Base-by-base conservation (phyloP, 2,113 vertebrate species). In the Cavia porcellus region DNA sequence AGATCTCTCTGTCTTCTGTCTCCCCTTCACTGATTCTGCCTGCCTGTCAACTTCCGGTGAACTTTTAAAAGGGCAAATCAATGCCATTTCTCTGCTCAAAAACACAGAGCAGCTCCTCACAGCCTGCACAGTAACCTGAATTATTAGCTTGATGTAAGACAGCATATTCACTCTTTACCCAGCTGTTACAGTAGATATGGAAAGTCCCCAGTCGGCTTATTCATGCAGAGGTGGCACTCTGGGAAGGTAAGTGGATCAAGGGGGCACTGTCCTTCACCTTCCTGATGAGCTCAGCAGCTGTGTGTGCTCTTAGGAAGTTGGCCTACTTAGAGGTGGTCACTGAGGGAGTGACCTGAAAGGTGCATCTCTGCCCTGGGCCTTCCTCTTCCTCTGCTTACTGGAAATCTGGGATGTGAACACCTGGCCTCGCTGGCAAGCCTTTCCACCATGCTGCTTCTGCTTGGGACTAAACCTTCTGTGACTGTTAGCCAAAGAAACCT, bases 31-130 rank as follows among this genome's bases (percentile, higher is more conserved):
- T 24, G 35, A 13, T 82, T 64, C 82, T 28, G 5, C 11, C 14
- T 94, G 50, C 30, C 55, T 11, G n/a, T 68, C 42, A 62, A 35
- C 32, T 74, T 38, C 68, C 59, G 79, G 62, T 35, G 22, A 95
- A 91, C 47, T 75, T 96, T 95, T 62, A 50, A 50, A 95, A 94
- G 45, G 68, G 32, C 30, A 87, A 87, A 95, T 94, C 86, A 14
- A 42, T 22, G 24, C 11, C 74, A 30, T 57, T 59, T 14, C 19
- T 82, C 50, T 72, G 32, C 74, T 96, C 84, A 87, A 35, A 87
- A 35, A 3, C 13, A 9, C 12, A 47, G 11, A 24, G 64, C 61
- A 88, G 35, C 25, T 82, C n/a, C 11, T 50, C 38, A 22, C 17
- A 90, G 88, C 77, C 92, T 20, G 1, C 35, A 72, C 42, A 94